A percentile compares a stretch with the other conserved stretches of the same genome.
These are phyloP conservation scores for Panagrolaimus sp. DNA, from an alignment of 1,140 invertebrate genomes.

Conservation along the genomic window DNA sequence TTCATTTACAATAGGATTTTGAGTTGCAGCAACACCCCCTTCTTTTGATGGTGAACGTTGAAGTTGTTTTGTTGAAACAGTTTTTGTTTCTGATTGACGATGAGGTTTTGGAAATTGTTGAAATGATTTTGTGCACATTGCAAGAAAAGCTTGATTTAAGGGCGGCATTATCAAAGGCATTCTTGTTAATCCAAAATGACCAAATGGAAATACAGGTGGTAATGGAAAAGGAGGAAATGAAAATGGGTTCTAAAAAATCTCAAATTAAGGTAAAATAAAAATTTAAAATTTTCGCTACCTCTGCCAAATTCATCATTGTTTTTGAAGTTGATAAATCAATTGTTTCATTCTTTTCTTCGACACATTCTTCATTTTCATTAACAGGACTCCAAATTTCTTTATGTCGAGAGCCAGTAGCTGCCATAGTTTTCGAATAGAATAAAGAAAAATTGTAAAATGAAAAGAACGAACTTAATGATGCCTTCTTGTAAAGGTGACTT, in stretches of 20 bases:
- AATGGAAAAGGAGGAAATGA: neutral
- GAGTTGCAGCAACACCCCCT: neutral
- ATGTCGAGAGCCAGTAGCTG: too few species aligned
- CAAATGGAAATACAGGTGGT: neutral
- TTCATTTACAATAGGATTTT: conserved; percentile 16
- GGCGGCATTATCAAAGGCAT: conserved; percentile 9
- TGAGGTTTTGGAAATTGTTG: neutral
- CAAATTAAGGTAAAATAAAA: neutral
- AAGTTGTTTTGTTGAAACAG: neutral
- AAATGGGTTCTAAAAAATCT: neutral
- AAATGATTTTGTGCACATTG: neutral
- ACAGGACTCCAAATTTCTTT: too few species aligned
- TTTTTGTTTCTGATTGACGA: neutral
- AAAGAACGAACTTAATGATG: neutral
- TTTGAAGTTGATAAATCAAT: neutral
- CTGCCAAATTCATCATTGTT: too few species aligned
- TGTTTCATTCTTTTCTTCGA: neutral
- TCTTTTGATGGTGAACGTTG: neutral
- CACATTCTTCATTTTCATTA: neutral
- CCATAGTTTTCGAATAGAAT: neutral
- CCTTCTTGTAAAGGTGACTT: too few species aligned
- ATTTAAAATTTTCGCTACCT: neutral
- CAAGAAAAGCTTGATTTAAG: neutral
- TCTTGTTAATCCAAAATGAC: neutral
- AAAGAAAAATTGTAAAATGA: conserved; percentile 4